These are phyloP conservation scores for Aphrophora alni DNA, from an alignment of 2,888 invertebrate species.

Conservation along the genomic window DNA sequence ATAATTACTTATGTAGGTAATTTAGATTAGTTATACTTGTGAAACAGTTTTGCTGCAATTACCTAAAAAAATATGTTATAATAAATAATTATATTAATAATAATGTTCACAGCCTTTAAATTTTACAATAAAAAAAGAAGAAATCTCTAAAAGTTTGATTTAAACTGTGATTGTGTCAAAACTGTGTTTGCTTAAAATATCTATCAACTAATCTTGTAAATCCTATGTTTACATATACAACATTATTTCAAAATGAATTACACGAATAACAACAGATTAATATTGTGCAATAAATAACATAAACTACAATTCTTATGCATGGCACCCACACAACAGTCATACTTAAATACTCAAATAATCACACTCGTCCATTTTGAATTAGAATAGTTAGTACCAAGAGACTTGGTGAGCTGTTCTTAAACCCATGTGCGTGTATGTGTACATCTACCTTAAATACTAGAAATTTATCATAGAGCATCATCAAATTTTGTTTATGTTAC, in stretches of 20 bases:
- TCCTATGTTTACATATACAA: neutral
- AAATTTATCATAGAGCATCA: no score
- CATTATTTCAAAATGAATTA: conserved; percentile 2
- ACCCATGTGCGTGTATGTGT: conserved; percentile 42
- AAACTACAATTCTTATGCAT: neutral
- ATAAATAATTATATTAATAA: neutral
- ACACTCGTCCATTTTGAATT: neutral
- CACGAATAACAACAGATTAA: conserved; percentile 11
- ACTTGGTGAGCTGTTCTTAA: conserved; percentile 18
- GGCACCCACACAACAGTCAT: neutral
- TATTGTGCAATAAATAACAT: conserved; percentile 21
- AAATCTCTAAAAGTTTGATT: neutral
- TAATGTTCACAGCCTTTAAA: neutral
- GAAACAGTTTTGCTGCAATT: neutral
- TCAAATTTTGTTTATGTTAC: no score
- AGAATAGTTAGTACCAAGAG: conserved; percentile 16
- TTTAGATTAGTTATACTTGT: neutral
- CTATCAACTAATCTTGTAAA: neutral
- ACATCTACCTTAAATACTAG: neutral
- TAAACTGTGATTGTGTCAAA: neutral
- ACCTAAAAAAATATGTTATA: neutral
- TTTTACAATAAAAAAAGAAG: neutral
- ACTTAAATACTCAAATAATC: neutral
- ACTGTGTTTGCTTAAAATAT: neutral
- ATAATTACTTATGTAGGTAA: no score